A percentile compares a stretch with the other conserved stretches of the same genome.
Evolutionary conservation across 2,113 vertebrate species (phyloP).

Genomic region (Cygnus buccinator): DNA sequence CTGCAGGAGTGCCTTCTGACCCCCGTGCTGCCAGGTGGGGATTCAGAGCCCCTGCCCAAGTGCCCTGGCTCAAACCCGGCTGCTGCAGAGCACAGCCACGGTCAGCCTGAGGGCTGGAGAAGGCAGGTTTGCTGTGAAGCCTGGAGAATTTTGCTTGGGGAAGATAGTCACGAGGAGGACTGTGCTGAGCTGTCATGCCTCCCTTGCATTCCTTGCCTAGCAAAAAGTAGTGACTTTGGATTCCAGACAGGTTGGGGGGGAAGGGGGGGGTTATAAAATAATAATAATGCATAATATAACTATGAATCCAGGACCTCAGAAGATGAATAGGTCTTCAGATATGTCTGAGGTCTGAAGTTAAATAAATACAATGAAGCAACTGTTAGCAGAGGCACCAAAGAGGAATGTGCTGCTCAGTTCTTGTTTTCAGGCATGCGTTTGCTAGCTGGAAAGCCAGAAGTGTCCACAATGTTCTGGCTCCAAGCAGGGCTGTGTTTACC

Average conservation of each 20-base stretch:
- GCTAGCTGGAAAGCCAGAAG: neutral
- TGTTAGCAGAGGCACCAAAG: rapidly evolving
- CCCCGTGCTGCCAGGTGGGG: neutral
- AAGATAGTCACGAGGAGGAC: neutral
- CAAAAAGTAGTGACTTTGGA: neutral
- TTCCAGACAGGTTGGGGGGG: neutral
- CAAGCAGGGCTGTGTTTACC: neutral
- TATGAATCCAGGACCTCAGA: neutral
- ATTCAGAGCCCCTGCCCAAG: neutral
- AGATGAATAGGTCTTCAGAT: neutral
- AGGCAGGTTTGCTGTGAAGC: neutral
- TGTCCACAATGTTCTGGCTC: rapidly evolving
- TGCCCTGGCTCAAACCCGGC: neutral
- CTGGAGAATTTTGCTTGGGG: neutral
- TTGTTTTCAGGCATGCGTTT: rapidly evolving
- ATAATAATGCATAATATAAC: neutral
- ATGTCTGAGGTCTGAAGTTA: neutral
- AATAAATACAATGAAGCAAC: neutral
- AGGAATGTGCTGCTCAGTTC: rapidly evolving
- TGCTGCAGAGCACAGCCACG: neutral
- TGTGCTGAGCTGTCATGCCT: neutral
- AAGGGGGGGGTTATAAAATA: neutral
- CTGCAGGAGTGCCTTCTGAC: neutral
- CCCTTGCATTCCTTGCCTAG: neutral
- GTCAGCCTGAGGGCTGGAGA: neutral